Conservation (phyloP, 2,797 vertebrate genomes). For the Ciconia nigra region DNA sequence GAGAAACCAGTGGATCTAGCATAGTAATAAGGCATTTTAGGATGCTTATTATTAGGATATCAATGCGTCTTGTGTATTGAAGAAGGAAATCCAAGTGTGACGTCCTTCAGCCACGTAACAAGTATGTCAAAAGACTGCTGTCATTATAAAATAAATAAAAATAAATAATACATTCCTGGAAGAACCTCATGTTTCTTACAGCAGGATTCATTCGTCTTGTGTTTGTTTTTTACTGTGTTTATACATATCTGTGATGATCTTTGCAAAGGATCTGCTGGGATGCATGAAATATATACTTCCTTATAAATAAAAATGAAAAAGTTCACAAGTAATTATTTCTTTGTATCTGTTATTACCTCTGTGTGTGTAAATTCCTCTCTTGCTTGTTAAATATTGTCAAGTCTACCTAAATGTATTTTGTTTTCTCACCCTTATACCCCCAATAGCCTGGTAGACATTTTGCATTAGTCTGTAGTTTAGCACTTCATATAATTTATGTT, state of each 20-base stretch:
- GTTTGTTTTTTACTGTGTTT: not conserved
- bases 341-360: not conserved
- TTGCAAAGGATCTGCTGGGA: not conserved
- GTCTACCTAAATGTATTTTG: not conserved
- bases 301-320: not conserved
- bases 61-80: not conserved
- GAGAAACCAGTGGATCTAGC: not conserved
- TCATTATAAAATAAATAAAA: not conserved
- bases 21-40: not conserved
- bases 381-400: not conserved
- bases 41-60: not conserved
- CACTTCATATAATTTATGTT: not conserved
- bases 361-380: not conserved
- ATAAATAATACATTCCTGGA: not conserved
- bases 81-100: not conserved
- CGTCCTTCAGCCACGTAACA: not conserved
- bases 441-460: not conserved
- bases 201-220: not conserved
- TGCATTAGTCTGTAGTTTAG: not conserved
- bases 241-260: not conserved
- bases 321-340: not conserved
- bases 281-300: not conserved
- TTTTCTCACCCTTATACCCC: not conserved
- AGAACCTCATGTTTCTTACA: not conserved
- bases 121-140: not conserved